Evolutionary conservation across 92 coral and sea anemone genomes (phyloP), one percentile per base, ranked within the genome.

Genomic region (Porites lobata): DNA sequence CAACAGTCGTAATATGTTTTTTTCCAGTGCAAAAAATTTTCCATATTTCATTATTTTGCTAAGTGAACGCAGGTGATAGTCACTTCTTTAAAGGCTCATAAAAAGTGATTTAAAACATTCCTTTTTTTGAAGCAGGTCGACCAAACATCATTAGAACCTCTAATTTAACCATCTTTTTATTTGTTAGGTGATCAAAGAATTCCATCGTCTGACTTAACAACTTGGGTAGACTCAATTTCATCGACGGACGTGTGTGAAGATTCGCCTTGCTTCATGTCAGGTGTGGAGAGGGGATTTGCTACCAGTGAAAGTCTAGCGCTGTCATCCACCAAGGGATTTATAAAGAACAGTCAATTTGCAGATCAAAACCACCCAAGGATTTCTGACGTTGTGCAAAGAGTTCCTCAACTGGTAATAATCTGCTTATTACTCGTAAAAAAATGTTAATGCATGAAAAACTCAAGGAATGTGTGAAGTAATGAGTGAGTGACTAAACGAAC

Each of bases 271-370:
- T 57, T 26, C 9, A 66, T 81, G 1, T 1, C 56, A 9, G 11
- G 13, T 56, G 0, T 10, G 61, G 24, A 63, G 2, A 70, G 47
- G 24, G 61, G 52, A 72, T 83, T 83, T 62, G 61, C 79, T 17
- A 83, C 80, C 1, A 73, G 87, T 62, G 72, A 83, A 74, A 83
- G 87, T 13, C 47, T 83, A 29, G 80, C 72, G 1, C 14, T 83
- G 65, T 74, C 87, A n/a, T 83, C 80, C 21, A 83, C 80, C 13
- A 52, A 73, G 18, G 80, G 87, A 20, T 72, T 43, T 29, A 51
- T 73, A n/a, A 50, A n/a, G 18, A 47, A 22, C 0, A 83, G 14
- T 20, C 79, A 72, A 51, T 32, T 61, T 29, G 13, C 70, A 82
- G 78, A 70, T n/a, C 66, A 58, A 43, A 62, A 13, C 1, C 38